These are phyloP conservation scores for Ptyas mucosa DNA, from an alignment of 2,113 vertebrate genomes.

Conservation along the genomic window DNA sequence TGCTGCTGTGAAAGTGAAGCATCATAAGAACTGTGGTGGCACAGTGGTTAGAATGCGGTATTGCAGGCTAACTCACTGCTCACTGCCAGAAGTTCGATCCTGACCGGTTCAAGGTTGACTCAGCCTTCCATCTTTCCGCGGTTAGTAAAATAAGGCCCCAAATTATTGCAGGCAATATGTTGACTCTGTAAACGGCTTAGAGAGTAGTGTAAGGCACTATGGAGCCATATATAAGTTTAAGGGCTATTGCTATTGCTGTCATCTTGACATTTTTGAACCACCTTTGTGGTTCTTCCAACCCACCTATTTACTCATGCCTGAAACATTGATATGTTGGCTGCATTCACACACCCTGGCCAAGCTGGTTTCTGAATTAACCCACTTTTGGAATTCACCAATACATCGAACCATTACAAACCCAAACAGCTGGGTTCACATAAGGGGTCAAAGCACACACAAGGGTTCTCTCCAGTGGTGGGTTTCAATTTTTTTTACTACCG, in stretches of 20 bases:
- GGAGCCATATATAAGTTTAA: not conserved
- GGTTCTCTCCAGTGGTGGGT: too few relatives aligned
- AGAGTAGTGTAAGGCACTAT: not conserved
- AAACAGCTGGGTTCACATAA: not conserved
- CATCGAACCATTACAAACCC: not conserved
- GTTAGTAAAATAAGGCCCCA: not conserved
- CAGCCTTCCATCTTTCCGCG: not conserved
- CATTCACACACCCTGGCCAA: not conserved
- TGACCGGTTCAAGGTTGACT: not conserved
- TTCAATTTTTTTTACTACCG: too few relatives aligned
- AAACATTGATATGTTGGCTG: not conserved
- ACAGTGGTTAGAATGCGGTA: not conserved
- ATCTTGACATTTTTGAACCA: not conserved
- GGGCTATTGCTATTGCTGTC: not conserved
- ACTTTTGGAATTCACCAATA: not conserved
- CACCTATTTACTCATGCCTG: not conserved
- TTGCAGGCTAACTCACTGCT: not conserved
- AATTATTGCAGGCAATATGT: not conserved
- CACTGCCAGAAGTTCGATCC: not conserved
- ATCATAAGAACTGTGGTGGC: not conserved
- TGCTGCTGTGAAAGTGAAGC: not conserved
- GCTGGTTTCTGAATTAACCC: not conserved
- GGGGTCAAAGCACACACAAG: not conserved
- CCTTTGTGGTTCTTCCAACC: not conserved
- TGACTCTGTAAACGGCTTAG: not conserved